Conservation (phyloP, 2,888 invertebrate genomes). For the Protula sp. region DNA sequence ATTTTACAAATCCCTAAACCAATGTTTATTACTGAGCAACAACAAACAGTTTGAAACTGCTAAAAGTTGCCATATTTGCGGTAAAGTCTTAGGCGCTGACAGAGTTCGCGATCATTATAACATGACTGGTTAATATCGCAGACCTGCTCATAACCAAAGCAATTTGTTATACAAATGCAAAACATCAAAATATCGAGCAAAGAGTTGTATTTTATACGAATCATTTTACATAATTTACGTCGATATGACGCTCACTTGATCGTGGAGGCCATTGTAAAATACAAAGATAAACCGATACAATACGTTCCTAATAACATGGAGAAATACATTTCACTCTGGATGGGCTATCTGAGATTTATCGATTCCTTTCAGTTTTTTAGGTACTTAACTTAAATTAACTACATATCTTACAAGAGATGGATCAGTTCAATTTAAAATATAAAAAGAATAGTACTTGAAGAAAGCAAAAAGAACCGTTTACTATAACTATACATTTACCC, state of each 20-base stretch:
- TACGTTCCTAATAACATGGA: constrained; percentile 14
- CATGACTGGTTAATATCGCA: constrained; percentile 8
- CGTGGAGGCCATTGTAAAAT: too few species aligned
- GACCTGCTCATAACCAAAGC: constrained; percentile 15
- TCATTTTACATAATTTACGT: constrained; percentile 12
- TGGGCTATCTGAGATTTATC: too few species aligned
- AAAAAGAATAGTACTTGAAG: too few species aligned
- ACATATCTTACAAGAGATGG: too few species aligned
- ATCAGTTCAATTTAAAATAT: too few species aligned
- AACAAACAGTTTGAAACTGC: background rate
- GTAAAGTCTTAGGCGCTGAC: background rate
- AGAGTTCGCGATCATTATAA: too few species aligned
- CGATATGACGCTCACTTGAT: constrained; percentile 16
- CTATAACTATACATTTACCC: constrained; percentile 3
- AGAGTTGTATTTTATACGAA: too few species aligned
- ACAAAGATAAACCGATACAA: constrained; percentile 13
- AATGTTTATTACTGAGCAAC: too few species aligned
- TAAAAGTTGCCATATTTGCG: background rate
- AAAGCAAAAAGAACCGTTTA: background rate
- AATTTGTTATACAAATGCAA: constrained; percentile 3
- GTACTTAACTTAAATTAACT: too few species aligned
- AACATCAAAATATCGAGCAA: too few species aligned
- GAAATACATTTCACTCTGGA: too few species aligned
- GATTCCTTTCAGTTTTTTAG: background rate
- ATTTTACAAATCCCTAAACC: background rate